Base-by-base conservation (phyloP, 64 coral and sea anemone species). In the Orbicella faveolata region DNA sequence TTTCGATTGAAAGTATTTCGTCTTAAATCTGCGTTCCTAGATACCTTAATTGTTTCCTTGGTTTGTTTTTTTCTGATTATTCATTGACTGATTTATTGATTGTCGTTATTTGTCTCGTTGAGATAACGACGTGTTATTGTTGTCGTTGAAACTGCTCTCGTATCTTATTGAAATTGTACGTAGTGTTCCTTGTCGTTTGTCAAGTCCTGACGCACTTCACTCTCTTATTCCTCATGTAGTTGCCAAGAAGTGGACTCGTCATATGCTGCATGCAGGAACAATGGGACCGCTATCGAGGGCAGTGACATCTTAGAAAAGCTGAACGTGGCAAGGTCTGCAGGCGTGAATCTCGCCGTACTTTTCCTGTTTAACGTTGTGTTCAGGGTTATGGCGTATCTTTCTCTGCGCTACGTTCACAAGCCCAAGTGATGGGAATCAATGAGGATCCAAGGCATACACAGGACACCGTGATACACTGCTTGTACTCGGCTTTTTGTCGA, bases 221-320 rank as follows among this genome's bases (percentile, higher is more conserved):
- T 67, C 52, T 81, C 35, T 73, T n/a, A 4, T 48, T 14, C 33
- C 41, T 73, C 57, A 35, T 83, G 70, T 78, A 98, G 96, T 52
- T 98, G 96, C 80, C 36, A 66, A 79, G 54, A 78, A 55, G 34
- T 86, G 74, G 65, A 72, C 34, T 92, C 93, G 20, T 72, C 87
- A 9, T 98, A 90, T 80, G 79, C 74, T 33, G 70, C 20, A 15
- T 98, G 96, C 83, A 88, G 89, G 52, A 92, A 95, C 34, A 96
- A 96, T 84, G 90, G 90, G 59, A 98, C 96, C 19, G 73, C 61
- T 21, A 98, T 98, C 17, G 75, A 75, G 20, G 96, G 93, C 2
- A 90, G 34, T 41, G 87, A 95, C 1, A 61, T 98, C 51, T 36
- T 98, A 19, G 48, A 79, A 34, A 78, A 95, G 53, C 37, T 95